Percentiles rank a stretch among this genome's conserved stretches.
Conservation (phyloP, 2,888 invertebrate species). For the Noctua comes region DNA sequence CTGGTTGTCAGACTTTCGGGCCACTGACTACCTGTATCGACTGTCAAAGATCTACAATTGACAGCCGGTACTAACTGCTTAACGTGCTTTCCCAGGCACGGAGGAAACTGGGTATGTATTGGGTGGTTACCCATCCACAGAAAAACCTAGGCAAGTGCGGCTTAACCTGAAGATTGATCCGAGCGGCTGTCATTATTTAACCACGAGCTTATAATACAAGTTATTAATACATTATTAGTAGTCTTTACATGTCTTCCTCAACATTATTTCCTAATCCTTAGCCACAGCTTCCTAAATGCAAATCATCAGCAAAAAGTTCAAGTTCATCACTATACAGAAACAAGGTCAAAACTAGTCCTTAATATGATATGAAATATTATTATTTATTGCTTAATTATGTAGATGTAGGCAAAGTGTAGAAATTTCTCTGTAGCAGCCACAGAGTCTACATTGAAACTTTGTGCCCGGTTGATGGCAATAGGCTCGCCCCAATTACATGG, state of each 20-base stretch:
- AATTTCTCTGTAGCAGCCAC: not conserved
- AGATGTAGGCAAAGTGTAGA: not conserved
- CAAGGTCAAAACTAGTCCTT: conserved; percentile 49
- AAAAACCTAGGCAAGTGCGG: too few relatives aligned
- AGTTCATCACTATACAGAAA: conserved; percentile 48
- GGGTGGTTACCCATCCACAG: too few relatives aligned
- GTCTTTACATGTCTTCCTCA: conserved; percentile 41
- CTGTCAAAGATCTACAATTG: too few relatives aligned
- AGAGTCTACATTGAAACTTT: not conserved
- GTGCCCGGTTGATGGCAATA: too few relatives aligned
- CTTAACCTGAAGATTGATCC: too few relatives aligned
- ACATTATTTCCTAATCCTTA: conserved; percentile 17
- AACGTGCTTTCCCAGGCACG: too few relatives aligned
- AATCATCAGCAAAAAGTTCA: conserved; percentile 57
- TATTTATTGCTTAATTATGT: conserved; percentile 44
- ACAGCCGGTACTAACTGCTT: too few relatives aligned
- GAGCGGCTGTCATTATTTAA: too few relatives aligned
- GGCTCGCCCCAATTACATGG: too few relatives aligned
- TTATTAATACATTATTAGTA: conserved; percentile 35
- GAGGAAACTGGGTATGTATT: too few relatives aligned
- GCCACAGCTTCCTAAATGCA: conserved; percentile 43
- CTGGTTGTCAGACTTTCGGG: too few relatives aligned
- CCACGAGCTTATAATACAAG: not conserved
- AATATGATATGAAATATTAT: conserved; percentile 26
- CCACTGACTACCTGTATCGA: too few relatives aligned